Evolutionary conservation across 2,113 vertebrate genomes (phyloP), one percentile per base, ranked within the genome.

Genomic region (Labeo rohita): DNA sequence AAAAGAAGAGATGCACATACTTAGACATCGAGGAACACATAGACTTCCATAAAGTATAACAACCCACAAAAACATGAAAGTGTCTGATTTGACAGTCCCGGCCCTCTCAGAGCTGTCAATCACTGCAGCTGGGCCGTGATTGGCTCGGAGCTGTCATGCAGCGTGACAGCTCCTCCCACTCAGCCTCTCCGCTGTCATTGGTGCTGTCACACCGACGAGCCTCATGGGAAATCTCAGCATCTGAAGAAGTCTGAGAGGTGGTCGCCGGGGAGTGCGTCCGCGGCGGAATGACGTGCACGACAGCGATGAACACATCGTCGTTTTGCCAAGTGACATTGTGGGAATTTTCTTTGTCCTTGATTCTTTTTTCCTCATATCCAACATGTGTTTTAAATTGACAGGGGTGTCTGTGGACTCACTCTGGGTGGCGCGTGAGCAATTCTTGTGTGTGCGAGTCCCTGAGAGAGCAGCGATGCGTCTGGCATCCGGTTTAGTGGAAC

Each of bases 131-230:
- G 83, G 11, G 52, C 21, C 11, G 54, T 79, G 84, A 86, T 86
- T 86, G 84, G 84, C 87, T 86, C 79, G 36, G 63, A 77, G 61
- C 49, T 78, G 80, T 86, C 84, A 88, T 70, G 34, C 52, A 78
- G 65, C 11, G 21, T 79, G 65, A 88, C 84, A 84, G 74, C 80
- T 80, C 87, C 84, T 49, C 87, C 85, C 79, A 83, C 72, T 70
- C 49, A 82, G 8, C n/a, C 28, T n/a, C 80, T 83, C 56, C 16
- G 47, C 66, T 86, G 84, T 79, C 86, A 75, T 84, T 75, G 63
- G 9, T 34, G 63, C 80, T 82, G 82, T 84, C 66, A 84, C 79
- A 50, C 45, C 3, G 10, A 76, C 52, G 4, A 15, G 87, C 50
- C 80, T 54, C 39, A 21, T 80, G 80, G 84, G 87, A 88, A 72